Evolutionary conservation across 2,113 vertebrate species (phyloP).

Genomic region (Gymnobelideus leadbeateri): DNA sequence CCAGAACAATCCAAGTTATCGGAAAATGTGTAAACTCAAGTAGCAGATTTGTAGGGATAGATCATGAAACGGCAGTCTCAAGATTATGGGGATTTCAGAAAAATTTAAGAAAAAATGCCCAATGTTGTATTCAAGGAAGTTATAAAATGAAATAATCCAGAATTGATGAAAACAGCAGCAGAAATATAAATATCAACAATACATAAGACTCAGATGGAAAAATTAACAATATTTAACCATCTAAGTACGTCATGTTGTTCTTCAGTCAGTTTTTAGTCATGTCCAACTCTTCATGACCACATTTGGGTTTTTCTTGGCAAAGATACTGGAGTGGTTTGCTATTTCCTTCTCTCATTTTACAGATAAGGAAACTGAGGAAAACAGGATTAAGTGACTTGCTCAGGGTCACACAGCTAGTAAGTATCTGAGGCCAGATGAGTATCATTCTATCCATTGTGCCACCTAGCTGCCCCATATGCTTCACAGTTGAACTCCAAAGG

Average conservation of each 20-base stretch:
- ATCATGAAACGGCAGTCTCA: neutral
- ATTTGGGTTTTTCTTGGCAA: too few relatives aligned
- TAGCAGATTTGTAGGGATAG: neutral
- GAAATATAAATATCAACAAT: neutral
- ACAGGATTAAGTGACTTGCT: neutral
- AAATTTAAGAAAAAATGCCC: neutral
- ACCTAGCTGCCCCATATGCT: neutral
- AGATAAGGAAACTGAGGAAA: too few relatives aligned
- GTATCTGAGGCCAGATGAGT: neutral
- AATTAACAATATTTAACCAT: neutral
- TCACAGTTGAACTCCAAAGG: too few relatives aligned
- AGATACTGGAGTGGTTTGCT: too few relatives aligned
- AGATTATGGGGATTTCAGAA: neutral
- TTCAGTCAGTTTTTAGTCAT: too few relatives aligned
- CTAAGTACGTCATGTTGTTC: neutral
- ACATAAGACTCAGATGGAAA: neutral
- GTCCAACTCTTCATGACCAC: too few relatives aligned
- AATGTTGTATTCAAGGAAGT: neutral
- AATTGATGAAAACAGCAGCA: neutral
- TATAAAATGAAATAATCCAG: neutral
- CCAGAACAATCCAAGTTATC: neutral
- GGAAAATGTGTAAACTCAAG: neutral
- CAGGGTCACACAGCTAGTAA: neutral
- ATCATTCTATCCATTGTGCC: neutral
- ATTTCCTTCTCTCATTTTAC: too few relatives aligned